Evolutionary conservation across 1,140 invertebrate species (phyloP).

Genomic region (Dendroctonus valens): DNA sequence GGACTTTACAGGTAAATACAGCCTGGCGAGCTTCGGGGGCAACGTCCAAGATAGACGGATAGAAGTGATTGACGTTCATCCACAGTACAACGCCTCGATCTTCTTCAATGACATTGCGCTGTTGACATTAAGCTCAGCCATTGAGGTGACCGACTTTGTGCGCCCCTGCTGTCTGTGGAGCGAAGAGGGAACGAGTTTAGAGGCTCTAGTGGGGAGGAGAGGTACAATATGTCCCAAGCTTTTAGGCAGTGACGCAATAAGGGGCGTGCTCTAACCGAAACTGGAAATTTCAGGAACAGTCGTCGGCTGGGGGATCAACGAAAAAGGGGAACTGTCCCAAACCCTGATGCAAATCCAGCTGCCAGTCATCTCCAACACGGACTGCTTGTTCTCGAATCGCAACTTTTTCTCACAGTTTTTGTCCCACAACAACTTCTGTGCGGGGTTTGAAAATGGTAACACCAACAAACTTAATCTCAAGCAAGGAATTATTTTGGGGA

Average conservation of each 20-base stretch:
- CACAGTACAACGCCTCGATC: slow-evolving; percentile 56
- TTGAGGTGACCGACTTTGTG: slow-evolving; percentile 56
- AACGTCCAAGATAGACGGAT: slow-evolving; percentile 50
- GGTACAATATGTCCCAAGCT: too few relatives aligned
- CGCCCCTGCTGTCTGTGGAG: slow-evolving; percentile 63
- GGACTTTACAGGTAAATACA: slow-evolving; percentile 54
- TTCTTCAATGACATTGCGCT: slow-evolving; percentile 60
- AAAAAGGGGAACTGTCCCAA: slow-evolving; percentile 54
- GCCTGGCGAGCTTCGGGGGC: slow-evolving; percentile 52
- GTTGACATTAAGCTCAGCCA: slow-evolving; percentile 52
- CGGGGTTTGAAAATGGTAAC: slow-evolving; percentile 53
- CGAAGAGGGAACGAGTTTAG: slow-evolving; percentile 49
- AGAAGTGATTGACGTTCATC: slow-evolving; percentile 55
- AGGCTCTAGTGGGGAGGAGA: slow-evolving; percentile 52
- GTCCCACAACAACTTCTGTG: slow-evolving; percentile 62
- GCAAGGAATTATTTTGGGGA: background rate
- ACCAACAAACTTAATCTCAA: background rate
- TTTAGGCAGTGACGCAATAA: too few relatives aligned
- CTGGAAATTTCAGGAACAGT: slow-evolving; percentile 54
- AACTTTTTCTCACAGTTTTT: slow-evolving; percentile 55
- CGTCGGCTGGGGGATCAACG: slow-evolving; percentile 64
- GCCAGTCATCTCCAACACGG: slow-evolving; percentile 44
- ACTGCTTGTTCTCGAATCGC: slow-evolving; percentile 47
- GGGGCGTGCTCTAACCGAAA: too few relatives aligned
- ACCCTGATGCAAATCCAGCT: slow-evolving; percentile 50